A percentile compares a stretch with the other conserved stretches of the same genome.
phyloP scores from a whole-genome alignment of 2,797 vertebrate genomes.

The Pempheris klunzingeri region DNA sequence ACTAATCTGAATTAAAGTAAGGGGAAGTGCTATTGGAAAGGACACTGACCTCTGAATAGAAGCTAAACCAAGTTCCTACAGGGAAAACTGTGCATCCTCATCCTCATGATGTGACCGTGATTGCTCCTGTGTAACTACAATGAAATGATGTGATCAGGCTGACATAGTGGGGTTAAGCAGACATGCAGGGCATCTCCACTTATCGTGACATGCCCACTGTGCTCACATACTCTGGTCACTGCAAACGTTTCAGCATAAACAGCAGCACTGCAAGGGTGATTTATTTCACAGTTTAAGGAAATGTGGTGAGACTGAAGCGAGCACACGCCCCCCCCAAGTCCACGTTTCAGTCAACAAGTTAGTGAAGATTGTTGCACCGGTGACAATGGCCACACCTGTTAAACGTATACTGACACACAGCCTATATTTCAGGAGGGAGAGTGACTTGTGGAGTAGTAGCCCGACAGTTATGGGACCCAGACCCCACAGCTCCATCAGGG shows the following conservation, averaged over 20 bases:
- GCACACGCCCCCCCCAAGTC: background rate
- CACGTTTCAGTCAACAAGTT: conserved; percentile 16
- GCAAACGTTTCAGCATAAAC: background rate
- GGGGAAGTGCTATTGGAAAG: background rate
- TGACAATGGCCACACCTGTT: background rate
- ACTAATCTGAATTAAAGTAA: background rate
- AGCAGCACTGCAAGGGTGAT: background rate
- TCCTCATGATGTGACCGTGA: too few relatives aligned
- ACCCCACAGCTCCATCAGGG: background rate
- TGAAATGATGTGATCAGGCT: background rate
- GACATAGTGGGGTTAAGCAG: background rate
- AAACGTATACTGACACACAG: fast-evolving
- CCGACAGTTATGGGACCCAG: background rate
- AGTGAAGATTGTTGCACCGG: too few relatives aligned
- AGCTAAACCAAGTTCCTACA: background rate
- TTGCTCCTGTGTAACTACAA: background rate
- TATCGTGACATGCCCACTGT: conserved; percentile 20
- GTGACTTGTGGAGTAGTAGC: fast-evolving
- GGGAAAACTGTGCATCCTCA: too few relatives aligned
- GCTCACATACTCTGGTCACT: background rate
- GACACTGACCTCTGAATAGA: background rate
- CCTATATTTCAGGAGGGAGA: fast-evolving
- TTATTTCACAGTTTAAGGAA: background rate
- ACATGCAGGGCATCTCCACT: background rate
- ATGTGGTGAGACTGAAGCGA: too few relatives aligned